A percentile compares a stretch with the other conserved stretches of the same genome.
Conservation (phyloP, 2,888 invertebrate genomes). For the Melipona bicolor region DNA sequence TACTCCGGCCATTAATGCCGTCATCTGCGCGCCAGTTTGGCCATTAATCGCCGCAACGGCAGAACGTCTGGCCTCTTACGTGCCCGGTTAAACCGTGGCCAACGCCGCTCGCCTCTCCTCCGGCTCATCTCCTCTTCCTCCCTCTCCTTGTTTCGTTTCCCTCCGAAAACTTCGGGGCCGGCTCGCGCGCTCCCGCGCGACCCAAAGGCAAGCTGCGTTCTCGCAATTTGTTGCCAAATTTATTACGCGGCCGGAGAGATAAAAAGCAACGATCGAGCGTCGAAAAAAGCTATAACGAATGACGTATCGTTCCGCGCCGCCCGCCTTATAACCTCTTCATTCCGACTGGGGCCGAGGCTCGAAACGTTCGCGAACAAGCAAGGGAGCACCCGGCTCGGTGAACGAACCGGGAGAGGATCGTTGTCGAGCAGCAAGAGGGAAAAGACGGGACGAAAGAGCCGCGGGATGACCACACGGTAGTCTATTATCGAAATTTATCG, state of each 20-base stretch:
- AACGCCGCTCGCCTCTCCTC: constrained; percentile 25
- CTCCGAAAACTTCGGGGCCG: neutral
- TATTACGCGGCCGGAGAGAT: constrained; percentile 68
- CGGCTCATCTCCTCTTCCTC: constrained; percentile 27
- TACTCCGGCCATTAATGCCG: constrained; percentile 68
- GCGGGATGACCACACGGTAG: no score
- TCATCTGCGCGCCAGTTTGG: constrained; percentile 66
- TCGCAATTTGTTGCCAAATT: constrained; percentile 74
- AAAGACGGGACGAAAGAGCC: neutral
- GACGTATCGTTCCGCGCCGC: constrained; percentile 65
- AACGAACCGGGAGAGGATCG: neutral
- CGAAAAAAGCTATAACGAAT: constrained; percentile 63
- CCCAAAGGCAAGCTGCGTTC: constrained; percentile 70
- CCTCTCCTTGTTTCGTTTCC: neutral
- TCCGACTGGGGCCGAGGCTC: constrained; percentile 15
- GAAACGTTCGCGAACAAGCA: neutral
- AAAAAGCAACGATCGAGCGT: constrained; percentile 66
- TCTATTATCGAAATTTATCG: no score
- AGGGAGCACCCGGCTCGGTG: neutral
- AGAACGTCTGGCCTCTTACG: constrained; percentile 59
- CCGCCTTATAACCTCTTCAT: constrained; percentile 67
- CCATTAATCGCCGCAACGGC: constrained; percentile 66
- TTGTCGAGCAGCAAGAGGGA: no score
- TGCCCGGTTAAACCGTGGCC: constrained; percentile 68
- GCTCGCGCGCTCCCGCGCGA: constrained; percentile 5